A percentile compares a stretch with the other conserved stretches of the same genome.
Conservation (phyloP, 2,888 invertebrate species). For the Entomobrya multifasciata region DNA sequence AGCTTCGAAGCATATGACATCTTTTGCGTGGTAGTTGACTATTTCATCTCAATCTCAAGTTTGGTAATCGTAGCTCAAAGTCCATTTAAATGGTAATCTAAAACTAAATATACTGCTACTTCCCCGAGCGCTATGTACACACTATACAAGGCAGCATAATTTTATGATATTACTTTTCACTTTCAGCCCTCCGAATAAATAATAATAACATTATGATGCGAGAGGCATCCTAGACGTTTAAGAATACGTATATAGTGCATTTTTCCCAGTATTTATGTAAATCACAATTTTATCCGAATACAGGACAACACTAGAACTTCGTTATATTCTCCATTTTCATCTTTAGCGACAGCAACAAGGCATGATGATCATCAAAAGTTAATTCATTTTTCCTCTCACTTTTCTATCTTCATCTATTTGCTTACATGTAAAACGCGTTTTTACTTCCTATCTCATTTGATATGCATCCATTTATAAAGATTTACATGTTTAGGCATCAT, state of each 20-base stretch:
- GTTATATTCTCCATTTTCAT: too few species aligned
- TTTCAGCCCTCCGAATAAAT: neutral
- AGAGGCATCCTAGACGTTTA: too few species aligned
- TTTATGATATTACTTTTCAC: neutral
- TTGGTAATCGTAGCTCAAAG: neutral
- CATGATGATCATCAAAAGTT: neutral
- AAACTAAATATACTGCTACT: too few species aligned
- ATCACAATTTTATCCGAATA: neutral
- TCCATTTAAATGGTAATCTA: conserved; percentile 11
- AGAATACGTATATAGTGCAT: too few species aligned
- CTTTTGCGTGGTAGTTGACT: too few species aligned
- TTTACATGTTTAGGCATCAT: conserved; percentile 28
- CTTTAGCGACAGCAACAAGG: neutral
- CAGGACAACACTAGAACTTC: too few species aligned
- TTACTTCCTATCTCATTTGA: conserved; percentile 34
- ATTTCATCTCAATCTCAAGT: neutral
- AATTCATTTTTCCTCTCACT: conserved; percentile 13
- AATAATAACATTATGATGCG: too few species aligned
- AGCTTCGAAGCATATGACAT: too few species aligned
- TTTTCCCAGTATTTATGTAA: neutral
- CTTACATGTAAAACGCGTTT: conserved; percentile 19
- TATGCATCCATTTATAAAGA: conserved; percentile 28
- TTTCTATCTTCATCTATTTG: conserved; percentile 25
- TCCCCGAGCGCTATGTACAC: too few species aligned
- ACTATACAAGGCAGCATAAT: neutral